phyloP scores from a whole-genome alignment of 92 coral and sea anemone species.

The Chrysogorgia sp. region DNA sequence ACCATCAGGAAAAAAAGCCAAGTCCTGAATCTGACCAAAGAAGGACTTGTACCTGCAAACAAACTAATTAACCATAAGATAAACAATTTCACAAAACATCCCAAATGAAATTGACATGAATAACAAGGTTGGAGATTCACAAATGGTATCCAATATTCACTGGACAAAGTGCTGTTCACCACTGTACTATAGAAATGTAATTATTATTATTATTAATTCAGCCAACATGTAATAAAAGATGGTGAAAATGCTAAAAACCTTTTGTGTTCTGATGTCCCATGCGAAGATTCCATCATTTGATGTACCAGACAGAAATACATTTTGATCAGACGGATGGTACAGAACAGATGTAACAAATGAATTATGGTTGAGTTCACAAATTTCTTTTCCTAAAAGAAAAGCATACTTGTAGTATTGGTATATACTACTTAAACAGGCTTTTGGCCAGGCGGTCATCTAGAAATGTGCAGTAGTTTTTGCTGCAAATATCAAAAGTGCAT shows the following conservation, averaged over 20 bases:
- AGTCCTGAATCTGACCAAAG: constrained; percentile 94
- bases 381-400: constrained; percentile 65
- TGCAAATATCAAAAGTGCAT: not conserved
- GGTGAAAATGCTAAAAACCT: constrained; percentile 61
- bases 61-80: constrained; percentile 42
- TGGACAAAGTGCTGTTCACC: too few relatives aligned
- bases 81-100: not conserved
- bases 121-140: too few relatives aligned
- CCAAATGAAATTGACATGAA: too few relatives aligned
- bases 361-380: constrained; percentile 64
- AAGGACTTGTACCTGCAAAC: constrained; percentile 74
- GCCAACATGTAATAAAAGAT: not conserved
- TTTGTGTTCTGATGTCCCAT: constrained; percentile 83
- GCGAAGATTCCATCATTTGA: constrained; percentile 82
- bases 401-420: too few relatives aligned
- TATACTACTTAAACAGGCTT: not conserved
- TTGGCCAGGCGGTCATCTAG: not conserved
- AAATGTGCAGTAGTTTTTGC: too few relatives aligned
- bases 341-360: constrained; percentile 84
- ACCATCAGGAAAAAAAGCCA: constrained; percentile 79
- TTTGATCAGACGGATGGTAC: constrained; percentile 76
- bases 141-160: too few relatives aligned
- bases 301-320: constrained; percentile 76
- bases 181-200: not conserved
- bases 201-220: not conserved